These are phyloP conservation scores for Nycticebus coucang DNA, from an alignment of 2,113 vertebrate genomes.

Conservation along the genomic window DNA sequence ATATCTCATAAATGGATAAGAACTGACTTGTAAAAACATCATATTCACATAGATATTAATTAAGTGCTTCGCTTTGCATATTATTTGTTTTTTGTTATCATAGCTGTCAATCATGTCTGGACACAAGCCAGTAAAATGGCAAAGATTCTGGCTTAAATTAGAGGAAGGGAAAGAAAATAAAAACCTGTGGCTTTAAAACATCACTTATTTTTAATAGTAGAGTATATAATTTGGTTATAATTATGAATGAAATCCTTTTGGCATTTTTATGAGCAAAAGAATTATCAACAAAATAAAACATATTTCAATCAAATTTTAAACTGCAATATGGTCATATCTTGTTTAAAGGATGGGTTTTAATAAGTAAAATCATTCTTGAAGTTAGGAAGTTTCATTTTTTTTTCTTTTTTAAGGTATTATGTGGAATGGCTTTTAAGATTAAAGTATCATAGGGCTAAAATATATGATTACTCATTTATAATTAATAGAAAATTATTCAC, in stretches of 20 bases:
- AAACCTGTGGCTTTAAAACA: not conserved
- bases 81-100: conserved; percentile 18
- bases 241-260: conserved; percentile 23
- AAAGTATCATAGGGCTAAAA: not conserved
- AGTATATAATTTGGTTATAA: not conserved
- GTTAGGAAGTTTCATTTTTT: not conserved
- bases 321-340: not conserved
- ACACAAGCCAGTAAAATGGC: not conserved
- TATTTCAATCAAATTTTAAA: not conserved
- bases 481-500: not conserved
- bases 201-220: not conserved
- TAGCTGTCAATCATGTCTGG: conserved; percentile 32
- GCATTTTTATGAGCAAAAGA: conserved; percentile 24
- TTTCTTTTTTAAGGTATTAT: not conserved
- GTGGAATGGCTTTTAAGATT: not conserved
- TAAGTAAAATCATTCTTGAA: not conserved
- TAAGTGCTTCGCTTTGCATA: not conserved
- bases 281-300: not conserved
- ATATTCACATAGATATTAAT: conserved; percentile 14
- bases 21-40: conserved; percentile 22
- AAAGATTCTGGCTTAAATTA: conserved; percentile 39
- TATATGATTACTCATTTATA: not conserved
- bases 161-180: not conserved
- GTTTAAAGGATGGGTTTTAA: conserved; percentile 1
- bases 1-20: not conserved